phyloP scores from a whole-genome alignment of 2,888 invertebrate genomes.

The Pammene fasciana region DNA sequence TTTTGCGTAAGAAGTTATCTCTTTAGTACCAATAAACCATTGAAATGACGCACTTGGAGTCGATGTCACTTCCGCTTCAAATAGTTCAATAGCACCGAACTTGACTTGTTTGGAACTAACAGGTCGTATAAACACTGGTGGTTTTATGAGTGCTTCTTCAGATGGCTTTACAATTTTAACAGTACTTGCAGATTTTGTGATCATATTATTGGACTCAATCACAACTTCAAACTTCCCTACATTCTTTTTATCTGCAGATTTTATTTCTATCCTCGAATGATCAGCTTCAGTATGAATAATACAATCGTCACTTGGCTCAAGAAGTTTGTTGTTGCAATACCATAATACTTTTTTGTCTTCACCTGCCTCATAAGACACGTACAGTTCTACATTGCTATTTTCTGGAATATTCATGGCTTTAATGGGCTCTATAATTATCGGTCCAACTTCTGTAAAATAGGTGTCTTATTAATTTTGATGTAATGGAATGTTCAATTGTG shows the following conservation, averaged over 20 bases:
- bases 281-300: conserved; percentile 84
- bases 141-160: conserved; percentile 84
- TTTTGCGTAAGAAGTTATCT: conserved; percentile 82
- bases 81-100: conserved; percentile 89
- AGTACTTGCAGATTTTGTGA: conserved; percentile 91
- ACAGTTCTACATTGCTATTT: conserved; percentile 86
- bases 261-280: conserved; percentile 86
- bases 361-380: conserved; percentile 88
- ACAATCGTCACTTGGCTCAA: conserved; percentile 85
- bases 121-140: conserved; percentile 89
- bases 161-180: conserved; percentile 88
- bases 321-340: conserved; percentile 92
- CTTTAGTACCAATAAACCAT: conserved; percentile 91
- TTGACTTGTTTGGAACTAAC: conserved; percentile 87
- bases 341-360: conserved; percentile 91
- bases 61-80: conserved; percentile 90
- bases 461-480: conserved; percentile 33
- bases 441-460: conserved; percentile 77
- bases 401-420: conserved; percentile 88
- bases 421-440: conserved; percentile 89
- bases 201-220: conserved; percentile 89
- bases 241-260: conserved; percentile 88
- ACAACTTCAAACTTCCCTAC: conserved; percentile 94
- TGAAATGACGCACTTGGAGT: conserved; percentile 92
- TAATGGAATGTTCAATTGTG: background rate